Evolutionary conservation across 30 jellyfish, hydroid and myxozoan species (phyloP).

Genomic region (Aurelia aurita): DNA sequence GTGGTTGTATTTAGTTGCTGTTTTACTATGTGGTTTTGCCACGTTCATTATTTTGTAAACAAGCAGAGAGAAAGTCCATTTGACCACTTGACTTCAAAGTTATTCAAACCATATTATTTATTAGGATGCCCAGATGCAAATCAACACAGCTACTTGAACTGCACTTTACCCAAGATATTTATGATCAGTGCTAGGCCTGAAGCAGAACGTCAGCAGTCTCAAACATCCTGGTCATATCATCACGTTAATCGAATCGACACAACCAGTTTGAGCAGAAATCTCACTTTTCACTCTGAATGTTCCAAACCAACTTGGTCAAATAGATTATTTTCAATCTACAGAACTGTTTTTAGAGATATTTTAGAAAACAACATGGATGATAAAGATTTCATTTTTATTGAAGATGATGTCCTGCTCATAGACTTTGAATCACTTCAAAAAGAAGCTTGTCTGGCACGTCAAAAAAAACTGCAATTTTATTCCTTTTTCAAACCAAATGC

Average conservation of each 20-base stretch:
- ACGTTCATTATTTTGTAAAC: slow-evolving; percentile 8
- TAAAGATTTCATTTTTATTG: slow-evolving; percentile 32
- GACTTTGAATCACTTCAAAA: neutral
- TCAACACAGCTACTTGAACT: too few species aligned
- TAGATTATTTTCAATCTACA: slow-evolving; percentile 34
- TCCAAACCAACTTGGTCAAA: slow-evolving; percentile 9
- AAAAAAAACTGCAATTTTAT: neutral
- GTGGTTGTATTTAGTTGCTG: neutral
- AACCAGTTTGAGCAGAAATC: neutral
- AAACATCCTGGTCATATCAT: slow-evolving; percentile 2
- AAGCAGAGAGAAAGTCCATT: slow-evolving; percentile 44
- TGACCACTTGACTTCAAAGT: slow-evolving; percentile 8
- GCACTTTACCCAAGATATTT: slow-evolving; percentile 25
- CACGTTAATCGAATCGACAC: slow-evolving; percentile 10
- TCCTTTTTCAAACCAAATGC: slow-evolving; percentile 28
- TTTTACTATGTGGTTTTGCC: slow-evolving; percentile 6
- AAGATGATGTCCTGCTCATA: slow-evolving; percentile 34
- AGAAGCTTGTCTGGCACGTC: slow-evolving; percentile 37
- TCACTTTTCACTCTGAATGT: slow-evolving; percentile 2
- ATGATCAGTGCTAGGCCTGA: slow-evolving; percentile 44
- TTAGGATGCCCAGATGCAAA: slow-evolving; percentile 10
- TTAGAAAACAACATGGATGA: slow-evolving; percentile 3
- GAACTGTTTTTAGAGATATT: slow-evolving; percentile 21
- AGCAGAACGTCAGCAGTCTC: neutral
- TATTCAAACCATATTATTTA: slow-evolving; percentile 3